phyloP scores from a whole-genome alignment of 2,113 vertebrate genomes.

The Donacobius atricapilla region DNA sequence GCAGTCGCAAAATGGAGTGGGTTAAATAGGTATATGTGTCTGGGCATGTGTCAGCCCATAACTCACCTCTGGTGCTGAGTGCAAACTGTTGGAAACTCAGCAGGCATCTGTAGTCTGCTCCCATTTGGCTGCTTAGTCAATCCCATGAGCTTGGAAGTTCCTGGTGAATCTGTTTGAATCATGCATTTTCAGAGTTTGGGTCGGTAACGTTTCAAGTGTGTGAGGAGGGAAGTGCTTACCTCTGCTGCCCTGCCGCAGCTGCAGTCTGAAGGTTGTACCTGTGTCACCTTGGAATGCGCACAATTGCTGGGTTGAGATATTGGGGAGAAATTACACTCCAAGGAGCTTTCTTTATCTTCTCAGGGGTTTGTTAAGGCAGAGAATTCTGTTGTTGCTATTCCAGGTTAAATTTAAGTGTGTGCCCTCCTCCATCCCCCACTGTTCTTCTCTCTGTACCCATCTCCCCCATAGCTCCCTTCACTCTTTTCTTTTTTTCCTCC shows the following conservation, averaged over 20 bases:
- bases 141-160: neutral
- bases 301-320: neutral
- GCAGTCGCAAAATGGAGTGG: neutral
- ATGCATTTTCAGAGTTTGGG: neutral
- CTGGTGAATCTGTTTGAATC: neutral
- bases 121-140: neutral
- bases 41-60: neutral
- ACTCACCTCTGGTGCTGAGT: neutral
- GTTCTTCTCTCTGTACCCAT: neutral
- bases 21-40: neutral
- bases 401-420: neutral
- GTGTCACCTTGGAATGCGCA: neutral
- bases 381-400: neutral
- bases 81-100: neutral
- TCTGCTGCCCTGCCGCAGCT: neutral
- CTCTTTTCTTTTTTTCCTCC: too few species aligned
- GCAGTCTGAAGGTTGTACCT: neutral
- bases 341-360: neutral
- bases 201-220: neutral
- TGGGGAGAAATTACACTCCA: neutral
- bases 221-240: neutral
- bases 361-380: neutral
- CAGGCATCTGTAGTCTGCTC: neutral
- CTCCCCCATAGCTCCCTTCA: neutral
- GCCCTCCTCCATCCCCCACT: neutral